Percentiles rank a stretch among this genome's conserved stretches.
These are phyloP conservation scores for Acleris emargana DNA, from an alignment of 2,888 invertebrate genomes.

Conservation along the genomic window DNA sequence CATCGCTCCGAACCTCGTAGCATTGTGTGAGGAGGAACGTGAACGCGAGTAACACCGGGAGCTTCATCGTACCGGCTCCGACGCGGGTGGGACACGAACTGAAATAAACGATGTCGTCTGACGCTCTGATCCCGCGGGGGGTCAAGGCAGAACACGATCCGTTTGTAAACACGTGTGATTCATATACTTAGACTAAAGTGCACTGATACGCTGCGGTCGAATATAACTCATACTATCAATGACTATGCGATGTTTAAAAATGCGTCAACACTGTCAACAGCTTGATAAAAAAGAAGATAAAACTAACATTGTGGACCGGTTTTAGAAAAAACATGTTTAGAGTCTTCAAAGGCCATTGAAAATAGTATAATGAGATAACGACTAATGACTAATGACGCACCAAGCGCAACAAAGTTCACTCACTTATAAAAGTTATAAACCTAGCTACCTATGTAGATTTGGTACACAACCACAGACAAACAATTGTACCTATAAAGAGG, in stretches of 20 bases:
- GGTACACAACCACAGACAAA: no score
- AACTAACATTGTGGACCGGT: no score
- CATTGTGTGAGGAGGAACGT: conserved; percentile 51
- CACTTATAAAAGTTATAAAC: no score
- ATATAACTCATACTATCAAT: neutral
- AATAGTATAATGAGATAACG: no score
- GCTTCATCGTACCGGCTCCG: conserved; percentile 57
- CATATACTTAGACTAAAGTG: conserved; percentile 12
- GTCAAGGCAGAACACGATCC: conserved; percentile 58
- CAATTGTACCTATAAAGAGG: no score
- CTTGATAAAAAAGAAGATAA: no score
- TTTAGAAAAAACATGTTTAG: no score
- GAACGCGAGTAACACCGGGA: conserved; percentile 52
- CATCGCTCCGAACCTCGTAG: conserved; percentile 55
- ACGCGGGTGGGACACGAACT: conserved; percentile 48
- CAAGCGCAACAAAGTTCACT: no score
- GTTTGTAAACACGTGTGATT: conserved; percentile 44
- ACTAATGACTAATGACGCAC: no score
- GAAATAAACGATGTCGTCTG: conserved; percentile 52
- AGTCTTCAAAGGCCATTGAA: no score
- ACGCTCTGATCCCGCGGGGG: conserved; percentile 58
- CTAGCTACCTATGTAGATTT: no score
- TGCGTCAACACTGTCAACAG: neutral
- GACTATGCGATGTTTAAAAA: neutral
- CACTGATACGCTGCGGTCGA: neutral